Evolutionary conservation across 2,113 vertebrate genomes (phyloP).

Genomic region (Shinisaurus crocodilurus): DNA sequence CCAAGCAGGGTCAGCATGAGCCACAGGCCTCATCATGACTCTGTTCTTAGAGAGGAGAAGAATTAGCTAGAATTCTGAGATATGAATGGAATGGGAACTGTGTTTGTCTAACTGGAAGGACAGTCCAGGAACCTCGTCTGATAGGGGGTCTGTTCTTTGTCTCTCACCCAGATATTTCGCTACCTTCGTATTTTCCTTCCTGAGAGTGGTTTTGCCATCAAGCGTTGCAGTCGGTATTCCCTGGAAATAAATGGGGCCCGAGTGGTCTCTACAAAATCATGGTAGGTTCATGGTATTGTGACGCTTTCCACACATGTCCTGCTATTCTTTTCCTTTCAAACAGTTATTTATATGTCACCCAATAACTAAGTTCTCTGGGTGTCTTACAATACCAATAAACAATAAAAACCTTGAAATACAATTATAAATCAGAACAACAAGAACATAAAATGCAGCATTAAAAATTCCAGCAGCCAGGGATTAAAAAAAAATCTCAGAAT

Average conservation of each 20-base stretch:
- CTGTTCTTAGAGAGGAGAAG: neutral
- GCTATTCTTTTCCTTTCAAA: neutral
- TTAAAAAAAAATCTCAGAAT: neutral
- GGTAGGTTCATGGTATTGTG: conserved; percentile 74
- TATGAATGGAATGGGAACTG: neutral
- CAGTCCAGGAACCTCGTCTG: neutral
- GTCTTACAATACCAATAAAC: neutral
- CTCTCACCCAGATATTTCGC: conserved; percentile 81
- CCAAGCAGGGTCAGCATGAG: too few relatives aligned
- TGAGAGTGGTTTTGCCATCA: conserved; percentile 88
- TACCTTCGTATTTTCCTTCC: conserved; percentile 91
- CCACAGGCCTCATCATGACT: neutral
- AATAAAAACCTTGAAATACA: neutral
- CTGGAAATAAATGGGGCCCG: conserved; percentile 92
- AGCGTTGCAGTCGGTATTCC: conserved; percentile 89
- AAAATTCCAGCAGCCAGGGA: neutral
- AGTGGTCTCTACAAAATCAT: conserved; percentile 88
- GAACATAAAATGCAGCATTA: neutral
- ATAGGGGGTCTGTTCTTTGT: neutral
- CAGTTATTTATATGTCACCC: neutral
- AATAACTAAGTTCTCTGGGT: neutral
- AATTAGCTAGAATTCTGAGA: neutral
- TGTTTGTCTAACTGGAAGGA: neutral
- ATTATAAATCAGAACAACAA: neutral
- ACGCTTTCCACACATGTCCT: neutral